Evolutionary conservation across 2,888 invertebrate species (phyloP), one percentile per base, ranked within the genome.

Genomic region (Penaeus monodon): DNA sequence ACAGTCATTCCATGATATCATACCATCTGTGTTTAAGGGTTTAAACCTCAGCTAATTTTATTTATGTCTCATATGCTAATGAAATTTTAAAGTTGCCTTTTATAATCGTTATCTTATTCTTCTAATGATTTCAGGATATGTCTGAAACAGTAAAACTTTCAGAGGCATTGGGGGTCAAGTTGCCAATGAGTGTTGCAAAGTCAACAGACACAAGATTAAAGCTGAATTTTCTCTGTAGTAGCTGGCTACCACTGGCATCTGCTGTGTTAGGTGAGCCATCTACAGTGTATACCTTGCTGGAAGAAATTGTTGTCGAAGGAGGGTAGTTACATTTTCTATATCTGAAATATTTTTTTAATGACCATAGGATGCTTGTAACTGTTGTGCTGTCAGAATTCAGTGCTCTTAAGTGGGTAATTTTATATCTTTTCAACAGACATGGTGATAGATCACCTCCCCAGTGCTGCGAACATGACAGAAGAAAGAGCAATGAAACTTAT

Each of bases 161-260:
- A 33, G 94, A 95, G 78, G 96, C 95, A 91, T 93, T 99, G 49
- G 95, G 95, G 63, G 94, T 99, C 6, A 96, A 95, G 92, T 93
- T 96, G 73, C 94, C 95, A 0, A 93, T 95, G 0, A 94, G 95
- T 0, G 93, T 95, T 0, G 93, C 96, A 90, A 94, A 95, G 76
- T 95, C 96, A 90, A 95, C 94, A 8, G 98, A 98, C 92, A 93
- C 95, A 0, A 95, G 95, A 92, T 93, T 95, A 1, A 96, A 96
- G 91, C 93, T 98, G 0, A 96, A 96, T 92, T 95, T 96, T 0
- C 94, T 99, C 24, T 95, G 96, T 92, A 95, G 95, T 68, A 96
- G 96, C 91, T 99, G 99, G 99, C 93, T 98, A 79, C 98, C 98
- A 10, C 93, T 99, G 80, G 96, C 98, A 12, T 93, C 93, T 68